A percentile compares a stretch with the other conserved stretches of the same genome.
Evolutionary conservation across 2,797 vertebrate species (phyloP).

Genomic region (Picus viridis): DNA sequence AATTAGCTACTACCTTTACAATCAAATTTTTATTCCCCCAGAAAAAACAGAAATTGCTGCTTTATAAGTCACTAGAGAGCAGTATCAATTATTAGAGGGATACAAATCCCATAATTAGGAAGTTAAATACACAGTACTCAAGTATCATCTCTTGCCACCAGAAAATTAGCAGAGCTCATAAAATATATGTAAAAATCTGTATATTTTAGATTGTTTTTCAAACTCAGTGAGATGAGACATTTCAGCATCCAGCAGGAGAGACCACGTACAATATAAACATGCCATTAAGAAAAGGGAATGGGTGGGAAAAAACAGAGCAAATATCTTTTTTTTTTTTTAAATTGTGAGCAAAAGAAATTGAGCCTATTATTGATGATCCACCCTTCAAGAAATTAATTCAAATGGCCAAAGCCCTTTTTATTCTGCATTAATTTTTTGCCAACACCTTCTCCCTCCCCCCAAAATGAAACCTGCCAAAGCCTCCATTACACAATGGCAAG

Average conservation of each 20-base stretch:
- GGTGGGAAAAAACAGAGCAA: slow-evolving; percentile 79
- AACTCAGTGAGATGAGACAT: slow-evolving; percentile 53
- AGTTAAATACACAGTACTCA: slow-evolving; percentile 15
- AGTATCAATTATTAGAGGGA: background rate
- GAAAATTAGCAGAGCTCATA: slow-evolving; percentile 41
- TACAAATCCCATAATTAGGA: background rate
- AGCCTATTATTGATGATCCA: slow-evolving; percentile 92
- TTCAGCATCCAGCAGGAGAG: slow-evolving; percentile 75
- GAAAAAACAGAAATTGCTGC: slow-evolving; percentile 36
- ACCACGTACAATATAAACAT: slow-evolving; percentile 78
- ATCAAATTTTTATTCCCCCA: background rate
- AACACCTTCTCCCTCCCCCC: slow-evolving; percentile 87
- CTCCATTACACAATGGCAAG: slow-evolving; percentile 99
- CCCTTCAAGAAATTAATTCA: slow-evolving; percentile 89
- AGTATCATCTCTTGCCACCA: slow-evolving; percentile 5
- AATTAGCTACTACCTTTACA: background rate
- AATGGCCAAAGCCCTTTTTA: slow-evolving; percentile 84
- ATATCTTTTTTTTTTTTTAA: slow-evolving; percentile 80
- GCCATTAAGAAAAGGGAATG: slow-evolving; percentile 82
- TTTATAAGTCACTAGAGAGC: slow-evolving; percentile 44
- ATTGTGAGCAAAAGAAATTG: slow-evolving; percentile 88
- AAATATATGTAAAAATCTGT: slow-evolving; percentile 45
- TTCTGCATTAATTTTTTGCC: slow-evolving; percentile 84
- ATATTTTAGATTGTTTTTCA: slow-evolving; percentile 63
- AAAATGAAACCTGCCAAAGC: slow-evolving; percentile 91